A percentile compares a stretch with the other conserved stretches of the same genome.
These are phyloP conservation scores for Yponomeuta evonymella DNA, from an alignment of 2,888 invertebrate species.

Conservation along the genomic window DNA sequence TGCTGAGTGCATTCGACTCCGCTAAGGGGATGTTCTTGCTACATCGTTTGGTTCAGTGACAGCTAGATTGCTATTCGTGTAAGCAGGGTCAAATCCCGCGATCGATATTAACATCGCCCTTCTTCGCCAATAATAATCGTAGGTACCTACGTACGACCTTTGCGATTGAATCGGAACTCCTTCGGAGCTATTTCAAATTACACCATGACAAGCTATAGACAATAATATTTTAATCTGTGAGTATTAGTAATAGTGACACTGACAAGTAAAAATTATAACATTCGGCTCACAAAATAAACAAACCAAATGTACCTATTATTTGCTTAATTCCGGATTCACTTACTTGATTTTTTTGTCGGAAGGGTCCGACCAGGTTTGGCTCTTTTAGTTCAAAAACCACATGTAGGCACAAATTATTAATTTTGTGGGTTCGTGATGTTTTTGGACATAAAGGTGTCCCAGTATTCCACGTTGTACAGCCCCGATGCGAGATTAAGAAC, in stretches of 20 bases:
- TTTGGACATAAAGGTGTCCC: neutral
- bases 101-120: neutral
- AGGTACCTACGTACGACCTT: too few species aligned
- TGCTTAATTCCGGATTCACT: too few species aligned
- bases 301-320: neutral
- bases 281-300: neutral
- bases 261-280: neutral
- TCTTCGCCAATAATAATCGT: too few species aligned
- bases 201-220: neutral
- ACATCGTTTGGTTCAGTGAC: neutral
- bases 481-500: neutral
- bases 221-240: neutral
- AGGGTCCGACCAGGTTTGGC: too few species aligned
- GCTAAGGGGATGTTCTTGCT: neutral
- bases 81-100: neutral
- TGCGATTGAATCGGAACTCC: too few species aligned
- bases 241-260: too few species aligned
- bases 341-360: too few species aligned
- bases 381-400: too few species aligned
- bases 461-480: neutral
- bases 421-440: neutral
- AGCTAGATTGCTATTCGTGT: neutral
- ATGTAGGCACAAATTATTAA: too few species aligned
- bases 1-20: neutral
- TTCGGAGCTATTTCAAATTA: too few species aligned